phyloP scores from a whole-genome alignment of 2,113 vertebrate species.

The Microtus ochrogaster region DNA sequence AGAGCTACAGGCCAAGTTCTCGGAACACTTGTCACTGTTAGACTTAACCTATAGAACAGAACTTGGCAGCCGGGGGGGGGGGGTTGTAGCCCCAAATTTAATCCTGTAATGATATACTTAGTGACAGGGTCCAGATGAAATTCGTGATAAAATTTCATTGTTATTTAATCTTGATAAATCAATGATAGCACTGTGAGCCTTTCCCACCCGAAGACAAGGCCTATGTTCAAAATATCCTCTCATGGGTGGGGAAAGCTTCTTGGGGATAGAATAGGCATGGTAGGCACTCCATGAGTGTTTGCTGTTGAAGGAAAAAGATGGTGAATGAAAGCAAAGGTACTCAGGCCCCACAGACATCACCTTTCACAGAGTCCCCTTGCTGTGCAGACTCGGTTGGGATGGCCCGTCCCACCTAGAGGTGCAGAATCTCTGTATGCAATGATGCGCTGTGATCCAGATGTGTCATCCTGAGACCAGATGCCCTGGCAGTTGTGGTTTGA shows the following conservation, averaged over 20 bases:
- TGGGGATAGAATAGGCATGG: background rate
- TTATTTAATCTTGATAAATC: background rate
- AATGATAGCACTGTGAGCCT: background rate
- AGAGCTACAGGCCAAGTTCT: conserved; percentile 23
- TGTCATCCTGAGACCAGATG: background rate
- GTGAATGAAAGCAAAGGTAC: background rate
- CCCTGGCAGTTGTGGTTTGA: background rate
- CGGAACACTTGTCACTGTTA: background rate
- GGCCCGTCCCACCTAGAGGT: fast-evolving
- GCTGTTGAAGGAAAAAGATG: background rate
- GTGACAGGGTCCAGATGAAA: background rate
- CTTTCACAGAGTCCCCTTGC: background rate
- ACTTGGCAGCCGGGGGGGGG: background rate
- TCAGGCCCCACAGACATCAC: background rate
- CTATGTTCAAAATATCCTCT: background rate
- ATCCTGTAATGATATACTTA: background rate
- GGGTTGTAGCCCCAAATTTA: background rate
- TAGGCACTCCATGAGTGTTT: background rate
- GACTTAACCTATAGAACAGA: background rate
- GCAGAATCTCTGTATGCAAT: background rate
- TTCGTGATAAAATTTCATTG: background rate
- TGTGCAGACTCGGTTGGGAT: background rate
- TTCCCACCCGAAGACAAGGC: background rate
- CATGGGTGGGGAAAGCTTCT: background rate
- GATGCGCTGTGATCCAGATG: background rate